Evolutionary conservation across 1,140 invertebrate genomes (phyloP).

Genomic region (Bombus haemorrhoidalis): DNA sequence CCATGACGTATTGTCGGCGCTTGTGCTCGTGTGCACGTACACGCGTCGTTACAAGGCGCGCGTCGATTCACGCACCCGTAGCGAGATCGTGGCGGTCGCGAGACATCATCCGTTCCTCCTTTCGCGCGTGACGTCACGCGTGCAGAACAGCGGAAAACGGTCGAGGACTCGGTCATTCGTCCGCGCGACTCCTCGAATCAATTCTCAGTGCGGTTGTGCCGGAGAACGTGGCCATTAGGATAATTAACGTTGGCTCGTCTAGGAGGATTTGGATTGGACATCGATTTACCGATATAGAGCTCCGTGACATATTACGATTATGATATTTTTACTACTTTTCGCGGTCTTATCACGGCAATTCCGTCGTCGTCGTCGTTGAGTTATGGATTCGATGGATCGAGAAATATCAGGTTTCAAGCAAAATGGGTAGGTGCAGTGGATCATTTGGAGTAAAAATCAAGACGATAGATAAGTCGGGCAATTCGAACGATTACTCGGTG

Average conservation of each 20-base stretch:
- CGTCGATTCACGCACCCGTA: constrained; percentile 17
- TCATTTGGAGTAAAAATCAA: background rate
- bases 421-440: too few relatives aligned
- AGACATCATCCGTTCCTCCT: constrained; percentile 48
- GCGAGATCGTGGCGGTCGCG: constrained; percentile 7
- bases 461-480: background rate
- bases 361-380: too few relatives aligned
- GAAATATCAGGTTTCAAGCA: background rate
- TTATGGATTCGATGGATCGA: too few relatives aligned
- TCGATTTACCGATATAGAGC: background rate
- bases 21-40: constrained; percentile 49
- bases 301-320: too few relatives aligned
- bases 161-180: background rate
- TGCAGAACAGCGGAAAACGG: constrained; percentile 8
- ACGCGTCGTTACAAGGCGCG: background rate
- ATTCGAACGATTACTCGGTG: background rate
- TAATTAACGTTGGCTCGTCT: background rate
- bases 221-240: background rate
- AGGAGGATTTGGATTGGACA: fast-evolving
- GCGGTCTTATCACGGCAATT: background rate
- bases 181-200: background rate
- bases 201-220: background rate
- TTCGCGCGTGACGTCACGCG: constrained; percentile 47
- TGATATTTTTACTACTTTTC: background rate
- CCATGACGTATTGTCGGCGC: constrained; percentile 77